Evolutionary conservation across 2,113 vertebrate genomes (phyloP).

Genomic region (Mohoua ochrocephala): DNA sequence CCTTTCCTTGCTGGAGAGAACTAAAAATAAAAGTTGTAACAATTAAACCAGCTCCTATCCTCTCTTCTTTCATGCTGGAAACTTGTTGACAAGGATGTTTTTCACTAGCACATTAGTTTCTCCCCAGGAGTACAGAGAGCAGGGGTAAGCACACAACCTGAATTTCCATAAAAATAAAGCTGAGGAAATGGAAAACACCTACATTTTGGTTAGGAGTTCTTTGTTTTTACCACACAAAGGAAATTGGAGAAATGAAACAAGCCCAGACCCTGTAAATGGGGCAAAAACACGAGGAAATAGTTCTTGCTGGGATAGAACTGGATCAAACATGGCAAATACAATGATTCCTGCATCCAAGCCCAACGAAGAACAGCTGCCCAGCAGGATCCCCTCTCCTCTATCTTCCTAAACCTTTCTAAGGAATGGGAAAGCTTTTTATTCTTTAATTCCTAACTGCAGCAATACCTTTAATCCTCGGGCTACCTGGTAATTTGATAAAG

Average conservation of each 20-base stretch:
- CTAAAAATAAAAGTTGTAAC: conserved; percentile 66
- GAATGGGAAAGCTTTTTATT: background rate
- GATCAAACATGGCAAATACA: background rate
- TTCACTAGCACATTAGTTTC: background rate
- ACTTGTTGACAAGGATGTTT: background rate
- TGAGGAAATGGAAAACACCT: background rate
- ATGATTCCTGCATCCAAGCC: background rate
- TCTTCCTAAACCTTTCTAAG: background rate
- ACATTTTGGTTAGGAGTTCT: background rate
- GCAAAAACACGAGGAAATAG: background rate
- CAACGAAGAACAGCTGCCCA: background rate
- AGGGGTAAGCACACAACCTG: background rate
- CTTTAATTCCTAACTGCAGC: background rate
- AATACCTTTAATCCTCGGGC: background rate
- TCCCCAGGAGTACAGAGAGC: background rate
- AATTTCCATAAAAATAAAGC: background rate
- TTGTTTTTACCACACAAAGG: background rate
- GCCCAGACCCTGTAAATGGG: background rate
- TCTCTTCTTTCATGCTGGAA: background rate
- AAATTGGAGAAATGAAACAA: background rate
- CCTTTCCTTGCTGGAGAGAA: conserved; percentile 91
- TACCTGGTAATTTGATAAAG: background rate
- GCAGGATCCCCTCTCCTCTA: background rate
- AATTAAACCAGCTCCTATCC: background rate
- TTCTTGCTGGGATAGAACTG: background rate